Evolutionary conservation across 1,140 invertebrate species (phyloP).

Genomic region (Drosophila dunni): DNA sequence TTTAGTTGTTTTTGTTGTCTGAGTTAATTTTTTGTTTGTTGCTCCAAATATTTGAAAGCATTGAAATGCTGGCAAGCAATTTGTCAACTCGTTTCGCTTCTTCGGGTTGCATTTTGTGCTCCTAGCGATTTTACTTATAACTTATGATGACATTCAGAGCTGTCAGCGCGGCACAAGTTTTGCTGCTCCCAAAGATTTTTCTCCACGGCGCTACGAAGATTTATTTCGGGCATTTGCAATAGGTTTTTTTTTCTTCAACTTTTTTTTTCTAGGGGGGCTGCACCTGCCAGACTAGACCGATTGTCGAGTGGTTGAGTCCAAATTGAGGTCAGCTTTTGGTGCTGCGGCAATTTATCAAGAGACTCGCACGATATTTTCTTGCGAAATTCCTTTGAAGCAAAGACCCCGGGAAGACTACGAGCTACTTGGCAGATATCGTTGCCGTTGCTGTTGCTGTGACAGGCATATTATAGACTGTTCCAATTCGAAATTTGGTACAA

Average conservation of each 20-base stretch:
- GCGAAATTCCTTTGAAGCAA: conserved; percentile 54
- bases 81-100: conserved; percentile 76
- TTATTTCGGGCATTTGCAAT: conserved; percentile 75
- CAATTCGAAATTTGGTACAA: conserved; percentile 6
- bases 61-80: conserved; percentile 67
- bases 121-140: conserved; percentile 47
- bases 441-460: neutral
- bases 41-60: conserved; percentile 52
- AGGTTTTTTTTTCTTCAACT: conserved; percentile 44
- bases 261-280: conserved; percentile 23
- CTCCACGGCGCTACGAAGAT: conserved; percentile 53
- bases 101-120: conserved; percentile 54
- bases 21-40: conserved; percentile 1
- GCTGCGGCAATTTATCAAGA: conserved; percentile 59
- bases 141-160: conserved; percentile 78
- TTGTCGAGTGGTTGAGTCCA: conserved; percentile 6
- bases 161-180: conserved; percentile 50
- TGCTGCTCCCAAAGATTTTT: conserved; percentile 10
- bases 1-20: conserved; percentile 13
- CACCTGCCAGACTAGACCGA: conserved; percentile 56
- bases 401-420: conserved; percentile 5
- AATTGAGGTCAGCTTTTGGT: conserved; percentile 64
- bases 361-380: conserved; percentile 52
- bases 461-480: neutral
- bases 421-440: conserved; percentile 9